phyloP scores from a whole-genome alignment of 2,797 vertebrate species.

The Clamator glandarius region DNA sequence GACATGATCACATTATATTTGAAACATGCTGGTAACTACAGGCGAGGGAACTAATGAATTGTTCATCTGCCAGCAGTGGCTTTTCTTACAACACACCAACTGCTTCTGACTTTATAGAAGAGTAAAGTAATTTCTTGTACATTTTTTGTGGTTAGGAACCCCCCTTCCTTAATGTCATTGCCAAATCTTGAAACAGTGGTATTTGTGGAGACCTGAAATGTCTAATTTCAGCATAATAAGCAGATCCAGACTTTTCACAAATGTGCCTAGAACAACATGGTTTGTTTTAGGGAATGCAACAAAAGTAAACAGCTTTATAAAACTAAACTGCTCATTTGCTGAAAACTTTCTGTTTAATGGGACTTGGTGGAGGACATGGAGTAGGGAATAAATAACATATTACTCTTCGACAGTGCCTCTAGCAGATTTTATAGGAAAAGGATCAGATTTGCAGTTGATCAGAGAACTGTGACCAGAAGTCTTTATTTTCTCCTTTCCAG shows the following conservation, averaged over 20 bases:
- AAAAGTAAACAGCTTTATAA: background rate
- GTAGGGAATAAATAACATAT: background rate
- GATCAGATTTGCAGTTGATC: background rate
- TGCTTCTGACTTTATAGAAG: background rate
- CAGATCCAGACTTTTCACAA: background rate
- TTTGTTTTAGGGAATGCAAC: background rate
- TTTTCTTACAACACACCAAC: background rate
- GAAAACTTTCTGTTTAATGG: background rate
- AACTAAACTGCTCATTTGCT: background rate
- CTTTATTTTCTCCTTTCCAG: background rate
- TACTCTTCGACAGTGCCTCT: background rate
- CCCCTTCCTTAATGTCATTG: background rate
- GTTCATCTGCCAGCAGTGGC: background rate
- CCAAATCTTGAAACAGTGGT: background rate
- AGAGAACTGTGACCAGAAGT: background rate
- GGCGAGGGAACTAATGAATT: background rate
- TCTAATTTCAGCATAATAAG: conserved; percentile 5
- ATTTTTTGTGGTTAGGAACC: background rate
- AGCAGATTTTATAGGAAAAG: background rate
- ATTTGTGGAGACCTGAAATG: background rate
- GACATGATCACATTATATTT: background rate
- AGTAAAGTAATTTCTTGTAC: background rate
- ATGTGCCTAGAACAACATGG: background rate
- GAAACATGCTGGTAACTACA: background rate
- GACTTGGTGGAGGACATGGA: background rate